These are phyloP conservation scores for Crossaster papposus DNA, from an alignment of 53 echinoderm and acorn worm genomes.

Conservation along the genomic window DNA sequence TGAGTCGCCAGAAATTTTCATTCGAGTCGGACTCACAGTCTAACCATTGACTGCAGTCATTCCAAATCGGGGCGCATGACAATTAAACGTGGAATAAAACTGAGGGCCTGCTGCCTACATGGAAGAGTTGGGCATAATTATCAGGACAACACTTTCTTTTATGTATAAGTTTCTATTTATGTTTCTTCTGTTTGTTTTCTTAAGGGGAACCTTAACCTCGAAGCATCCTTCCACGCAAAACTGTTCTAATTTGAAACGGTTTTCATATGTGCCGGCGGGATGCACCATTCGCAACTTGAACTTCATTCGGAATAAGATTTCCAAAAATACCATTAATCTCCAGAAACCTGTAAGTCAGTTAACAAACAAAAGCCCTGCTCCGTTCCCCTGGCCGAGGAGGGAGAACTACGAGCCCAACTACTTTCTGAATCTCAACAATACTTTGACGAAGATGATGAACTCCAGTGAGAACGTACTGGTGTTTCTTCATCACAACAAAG, in stretches of 20 bases:
- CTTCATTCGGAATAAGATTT: neutral
- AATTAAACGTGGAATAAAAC: too few relatives aligned
- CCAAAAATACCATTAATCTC: neutral
- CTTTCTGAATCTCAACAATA: constrained; percentile 26
- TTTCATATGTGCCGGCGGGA: neutral
- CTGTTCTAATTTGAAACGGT: neutral
- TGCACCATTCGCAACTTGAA: neutral
- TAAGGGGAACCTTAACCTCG: neutral
- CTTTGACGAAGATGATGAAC: neutral
- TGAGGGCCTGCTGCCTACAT: too few relatives aligned
- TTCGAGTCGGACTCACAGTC: too few relatives aligned
- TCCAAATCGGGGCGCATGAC: too few relatives aligned
- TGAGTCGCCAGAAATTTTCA: too few relatives aligned
- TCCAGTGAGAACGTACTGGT: constrained; percentile 47
- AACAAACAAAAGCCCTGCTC: neutral
- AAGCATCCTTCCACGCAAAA: neutral
- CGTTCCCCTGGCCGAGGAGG: constrained; percentile 26
- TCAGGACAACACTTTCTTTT: too few relatives aligned
- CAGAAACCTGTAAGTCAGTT: constrained; percentile 2
- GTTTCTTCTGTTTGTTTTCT: too few relatives aligned
- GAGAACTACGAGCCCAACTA: constrained; percentile 33
- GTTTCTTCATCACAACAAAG: constrained; percentile 90
- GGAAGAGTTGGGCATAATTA: too few relatives aligned
- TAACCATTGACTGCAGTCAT: too few relatives aligned
- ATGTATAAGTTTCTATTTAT: too few relatives aligned